Conservation (phyloP, 2,888 invertebrate species). For the Adineta ricciae region DNA sequence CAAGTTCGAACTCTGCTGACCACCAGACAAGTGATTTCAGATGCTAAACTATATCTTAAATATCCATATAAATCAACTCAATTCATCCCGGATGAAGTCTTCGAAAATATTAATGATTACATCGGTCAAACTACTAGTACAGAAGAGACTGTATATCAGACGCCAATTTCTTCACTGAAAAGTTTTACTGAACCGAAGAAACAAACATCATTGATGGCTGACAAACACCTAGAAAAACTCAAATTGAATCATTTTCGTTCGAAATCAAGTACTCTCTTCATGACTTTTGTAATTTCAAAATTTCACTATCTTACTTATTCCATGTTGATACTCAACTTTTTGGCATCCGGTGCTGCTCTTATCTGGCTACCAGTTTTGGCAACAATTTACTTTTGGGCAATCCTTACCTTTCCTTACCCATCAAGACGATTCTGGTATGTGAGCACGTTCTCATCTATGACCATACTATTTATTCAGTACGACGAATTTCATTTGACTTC, state of each 20-base stretch:
- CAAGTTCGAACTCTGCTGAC: neutral
- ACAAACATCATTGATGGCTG: too few relatives aligned
- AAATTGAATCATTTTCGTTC: neutral
- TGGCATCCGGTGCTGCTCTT: conserved; percentile 86
- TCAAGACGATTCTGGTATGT: conserved; percentile 91
- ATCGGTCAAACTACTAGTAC: neutral
- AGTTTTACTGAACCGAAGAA: too few relatives aligned
- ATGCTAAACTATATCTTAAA: too few relatives aligned
- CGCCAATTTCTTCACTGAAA: neutral
- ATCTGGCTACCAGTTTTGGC: conserved; percentile 82
- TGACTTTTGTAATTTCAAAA: neutral
- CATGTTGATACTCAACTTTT: conserved; percentile 86
- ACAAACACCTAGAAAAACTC: neutral
- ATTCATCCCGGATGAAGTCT: too few relatives aligned
- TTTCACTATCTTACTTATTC: conserved; percentile 57
- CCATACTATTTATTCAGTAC: too few relatives aligned
- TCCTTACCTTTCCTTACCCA: conserved; percentile 75
- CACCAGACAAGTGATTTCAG: too few relatives aligned
- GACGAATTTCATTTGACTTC: too few relatives aligned
- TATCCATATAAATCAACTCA: too few relatives aligned
- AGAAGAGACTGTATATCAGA: neutral
- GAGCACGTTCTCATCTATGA: neutral
- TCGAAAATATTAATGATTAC: too few relatives aligned
- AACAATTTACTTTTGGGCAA: conserved; percentile 78
- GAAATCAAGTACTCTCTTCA: neutral